These are phyloP conservation scores for Dynastes maya DNA, from an alignment of 2,888 invertebrate genomes.

Conservation along the genomic window DNA sequence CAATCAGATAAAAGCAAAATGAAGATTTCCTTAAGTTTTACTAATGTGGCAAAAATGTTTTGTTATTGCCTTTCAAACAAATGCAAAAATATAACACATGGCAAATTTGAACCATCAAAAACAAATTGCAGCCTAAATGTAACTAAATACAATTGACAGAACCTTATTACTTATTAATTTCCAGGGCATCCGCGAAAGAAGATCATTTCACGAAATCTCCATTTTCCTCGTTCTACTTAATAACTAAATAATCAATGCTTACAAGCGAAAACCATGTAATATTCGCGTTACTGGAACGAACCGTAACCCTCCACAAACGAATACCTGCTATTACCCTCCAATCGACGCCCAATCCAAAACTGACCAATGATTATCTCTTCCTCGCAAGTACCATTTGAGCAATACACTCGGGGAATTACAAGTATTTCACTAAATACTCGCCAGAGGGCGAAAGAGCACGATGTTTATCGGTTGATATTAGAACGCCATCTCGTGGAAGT, in stretches of 20 bases:
- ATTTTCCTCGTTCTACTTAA: no score
- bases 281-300: neutral
- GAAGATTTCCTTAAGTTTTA: no score
- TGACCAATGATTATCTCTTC: neutral
- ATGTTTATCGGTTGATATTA: constrained; percentile 57
- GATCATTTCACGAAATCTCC: neutral
- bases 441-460: constrained; percentile 54
- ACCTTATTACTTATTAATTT: neutral
- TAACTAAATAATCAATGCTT: neutral
- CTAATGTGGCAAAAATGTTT: no score
- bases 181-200: neutral
- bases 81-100: no score
- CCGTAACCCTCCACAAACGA: neutral
- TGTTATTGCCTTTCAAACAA: no score
- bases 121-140: no score
- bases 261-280: neutral
- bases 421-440: constrained; percentile 57
- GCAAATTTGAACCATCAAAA: no score
- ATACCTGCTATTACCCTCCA: neutral
- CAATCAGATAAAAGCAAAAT: no score
- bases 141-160: no score
- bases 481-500: constrained; percentile 49
- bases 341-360: neutral
- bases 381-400: neutral
- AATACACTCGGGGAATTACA: constrained; percentile 53